Conservation (phyloP, 2,113 vertebrate genomes). For the Austrofundulus limnaeus region DNA sequence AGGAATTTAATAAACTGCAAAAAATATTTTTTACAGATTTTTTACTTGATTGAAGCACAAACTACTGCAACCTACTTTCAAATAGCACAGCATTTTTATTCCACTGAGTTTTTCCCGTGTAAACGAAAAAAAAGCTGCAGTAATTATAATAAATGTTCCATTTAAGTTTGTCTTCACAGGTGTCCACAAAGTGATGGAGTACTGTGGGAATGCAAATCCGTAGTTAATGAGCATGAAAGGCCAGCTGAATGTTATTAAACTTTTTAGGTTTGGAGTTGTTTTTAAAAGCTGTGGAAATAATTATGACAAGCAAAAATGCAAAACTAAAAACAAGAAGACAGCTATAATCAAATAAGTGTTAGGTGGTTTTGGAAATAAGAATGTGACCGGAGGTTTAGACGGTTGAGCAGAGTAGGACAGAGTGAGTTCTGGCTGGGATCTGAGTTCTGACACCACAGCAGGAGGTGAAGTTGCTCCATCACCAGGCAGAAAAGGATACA, state of each 20-base stretch:
- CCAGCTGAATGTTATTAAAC: conserved; percentile 4
- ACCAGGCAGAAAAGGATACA: conserved; percentile 83
- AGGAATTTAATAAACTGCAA: too few species aligned
- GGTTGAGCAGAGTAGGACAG: not conserved
- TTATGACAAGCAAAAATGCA: conserved; percentile 25
- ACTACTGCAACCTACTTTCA: conserved; percentile 47
- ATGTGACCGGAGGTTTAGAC: conserved; percentile 4
- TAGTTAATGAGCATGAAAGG: conserved; percentile 35
- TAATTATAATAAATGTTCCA: conserved; percentile 41
- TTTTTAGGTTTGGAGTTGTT: conserved; percentile 11
- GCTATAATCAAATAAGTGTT: conserved; percentile 4
- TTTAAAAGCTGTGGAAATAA: conserved; percentile 29
- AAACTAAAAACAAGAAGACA: conserved; percentile 17
- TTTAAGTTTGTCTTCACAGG: conserved; percentile 34
- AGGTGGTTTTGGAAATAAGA: conserved; percentile 18
- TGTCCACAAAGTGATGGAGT: conserved; percentile 17
- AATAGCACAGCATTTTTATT: conserved; percentile 31
- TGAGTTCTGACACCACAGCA: conserved; percentile 19
- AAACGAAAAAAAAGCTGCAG: conserved; percentile 32
- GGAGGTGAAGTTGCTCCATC: conserved; percentile 18
- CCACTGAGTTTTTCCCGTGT: conserved; percentile 20
- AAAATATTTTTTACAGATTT: too few species aligned
- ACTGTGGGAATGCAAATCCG: conserved; percentile 43
- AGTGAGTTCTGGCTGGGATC: conserved; percentile 2
- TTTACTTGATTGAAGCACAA: conserved; percentile 33